Evolutionary conservation across 2,113 vertebrate genomes (phyloP), one percentile per base, ranked within the genome.

Genomic region (Myxocyprinus asiaticus): DNA sequence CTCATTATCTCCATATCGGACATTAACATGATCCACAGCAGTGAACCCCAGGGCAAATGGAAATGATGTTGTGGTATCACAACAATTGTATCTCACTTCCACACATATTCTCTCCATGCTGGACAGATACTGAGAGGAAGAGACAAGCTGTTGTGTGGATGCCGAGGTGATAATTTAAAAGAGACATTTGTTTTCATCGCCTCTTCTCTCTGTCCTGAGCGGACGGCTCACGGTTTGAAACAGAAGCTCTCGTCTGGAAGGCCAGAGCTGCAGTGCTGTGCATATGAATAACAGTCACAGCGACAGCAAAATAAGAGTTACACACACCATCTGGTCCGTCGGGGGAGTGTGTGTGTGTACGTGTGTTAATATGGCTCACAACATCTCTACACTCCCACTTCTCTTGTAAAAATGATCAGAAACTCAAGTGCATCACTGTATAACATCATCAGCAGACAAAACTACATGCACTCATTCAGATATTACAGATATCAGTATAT

Each of bases 301-400:
- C 53, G 74, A 84, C 83, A 81, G 84, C 75, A 74, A 56, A 89
- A 89, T 88, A 90, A 89, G 89, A 89, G 89, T 88, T 91, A 87
- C 88, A 81, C 76, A 73, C 85, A 85, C 89, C 90, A 92, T 91
- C 87, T 92, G 91, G 87, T 87, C 81, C 78, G 80, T 73, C 81
- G 83, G 75, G 84, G 47, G 79, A 33, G 22, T 33, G 22, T 33
- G 22, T 33, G 22, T 33, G 22, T 33, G 77, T 47, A 81, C 42
- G 15, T 67, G 9, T 53, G 15, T 55, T 17, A n/a, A 43, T 62
- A 56, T 78, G 71, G 59, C 55, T 71, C 15, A 33, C 55, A 58
- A 53, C 63, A 68, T 45, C 53, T 51, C 56, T 58, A 64, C 65
- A 76, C 67, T 81, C 68, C 67, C 64, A 51, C 55, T 48, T 22